Percentiles rank a stretch among this genome's conserved stretches.
phyloP scores from a whole-genome alignment of 2,797 vertebrate genomes.

The Urosaurus nigricauda region DNA sequence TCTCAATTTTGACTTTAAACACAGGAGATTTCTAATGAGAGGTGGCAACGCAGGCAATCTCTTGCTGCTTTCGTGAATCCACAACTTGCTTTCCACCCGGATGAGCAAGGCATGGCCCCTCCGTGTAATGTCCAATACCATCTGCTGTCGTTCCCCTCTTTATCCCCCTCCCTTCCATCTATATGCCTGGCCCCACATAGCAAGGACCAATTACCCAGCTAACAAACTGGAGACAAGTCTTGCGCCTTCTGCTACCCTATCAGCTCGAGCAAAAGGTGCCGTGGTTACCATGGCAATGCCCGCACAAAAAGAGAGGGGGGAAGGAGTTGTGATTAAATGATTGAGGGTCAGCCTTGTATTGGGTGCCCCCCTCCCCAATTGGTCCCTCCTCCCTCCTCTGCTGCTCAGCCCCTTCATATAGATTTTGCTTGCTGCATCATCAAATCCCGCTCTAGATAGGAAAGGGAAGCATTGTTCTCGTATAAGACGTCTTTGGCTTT shows the following conservation, averaged over 20 bases:
- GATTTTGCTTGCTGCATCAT: conserved; percentile 5
- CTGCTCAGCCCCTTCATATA: background rate
- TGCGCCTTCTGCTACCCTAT: conserved; percentile 10
- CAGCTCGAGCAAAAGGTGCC: background rate
- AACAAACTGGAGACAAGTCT: conserved; percentile 54
- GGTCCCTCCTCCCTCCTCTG: background rate
- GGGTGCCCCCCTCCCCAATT: background rate
- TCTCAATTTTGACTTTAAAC: conserved; percentile 26
- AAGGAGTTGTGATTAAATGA: conserved; percentile 22
- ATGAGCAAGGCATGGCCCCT: conserved; percentile 56
- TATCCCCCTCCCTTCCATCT: background rate
- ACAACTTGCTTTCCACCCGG: conserved; percentile 47
- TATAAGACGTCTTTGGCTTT: fast-evolving
- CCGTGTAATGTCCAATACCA: conserved; percentile 45
- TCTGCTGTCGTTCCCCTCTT: conserved; percentile 51
- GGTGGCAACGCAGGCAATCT: conserved; percentile 38
- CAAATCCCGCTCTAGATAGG: background rate
- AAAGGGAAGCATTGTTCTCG: background rate
- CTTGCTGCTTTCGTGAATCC: conserved; percentile 64
- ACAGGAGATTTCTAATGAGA: conserved; percentile 51
- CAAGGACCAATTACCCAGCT: conserved; percentile 63
- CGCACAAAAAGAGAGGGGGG: conserved; percentile 3
- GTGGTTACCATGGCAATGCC: conserved; percentile 25
- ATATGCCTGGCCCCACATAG: conserved; percentile 39
- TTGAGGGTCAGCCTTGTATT: background rate